Base-by-base conservation (phyloP, 2,888 invertebrate genomes). In the Hirtodrosophila cameraria region DNA sequence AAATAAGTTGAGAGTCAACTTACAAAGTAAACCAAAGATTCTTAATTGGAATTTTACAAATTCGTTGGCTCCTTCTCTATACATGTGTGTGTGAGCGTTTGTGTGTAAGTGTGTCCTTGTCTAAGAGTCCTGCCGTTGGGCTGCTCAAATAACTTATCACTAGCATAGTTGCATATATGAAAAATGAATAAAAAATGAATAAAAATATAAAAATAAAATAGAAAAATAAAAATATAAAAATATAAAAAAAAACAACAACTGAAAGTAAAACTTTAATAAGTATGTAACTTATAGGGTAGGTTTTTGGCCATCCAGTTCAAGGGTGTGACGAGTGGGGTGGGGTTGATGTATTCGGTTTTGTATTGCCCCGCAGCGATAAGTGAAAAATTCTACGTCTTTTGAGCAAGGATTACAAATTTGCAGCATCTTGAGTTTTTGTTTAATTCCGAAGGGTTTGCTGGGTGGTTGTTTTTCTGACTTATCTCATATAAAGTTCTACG, bases 21-120 rank as follows among this genome's bases (percentile, higher is more conserved):
- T 86, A 87, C 86, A 85, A 86, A 87, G 78, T 86, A 80, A 87
- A 87, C 85, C 76, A 71, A 80, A 87, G 87, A 87, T 86, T 86
- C 80, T 87, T 86, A 86, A 86, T 87, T 86, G 87, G 87, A 87
- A 82, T 86, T 87, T 86, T 77, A 86, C 86, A 86, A 82, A 82
- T 84, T 86, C 68, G 81, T 77, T 86, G 72, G 68, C 66, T 79
- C 74, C 70, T 54, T 35, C 58, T 55, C 45, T 9, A 23, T 15
- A 31, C 8, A 11, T 23, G 4, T 35, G 18, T 25, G 15, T 28
- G 12, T 36, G 33, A 45, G 8, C 33, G 9, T 31, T 23, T 18
- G 23, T 38, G 28, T 13, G 38, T 31, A 25, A 3, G 41, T 25
- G 23, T 53, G 64, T 61, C 62, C 70, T 61, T 68, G 53, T 59